A percentile compares a stretch with the other conserved stretches of the same genome.
phyloP scores from a whole-genome alignment of 2,888 invertebrate species.

The Seira musarum region DNA sequence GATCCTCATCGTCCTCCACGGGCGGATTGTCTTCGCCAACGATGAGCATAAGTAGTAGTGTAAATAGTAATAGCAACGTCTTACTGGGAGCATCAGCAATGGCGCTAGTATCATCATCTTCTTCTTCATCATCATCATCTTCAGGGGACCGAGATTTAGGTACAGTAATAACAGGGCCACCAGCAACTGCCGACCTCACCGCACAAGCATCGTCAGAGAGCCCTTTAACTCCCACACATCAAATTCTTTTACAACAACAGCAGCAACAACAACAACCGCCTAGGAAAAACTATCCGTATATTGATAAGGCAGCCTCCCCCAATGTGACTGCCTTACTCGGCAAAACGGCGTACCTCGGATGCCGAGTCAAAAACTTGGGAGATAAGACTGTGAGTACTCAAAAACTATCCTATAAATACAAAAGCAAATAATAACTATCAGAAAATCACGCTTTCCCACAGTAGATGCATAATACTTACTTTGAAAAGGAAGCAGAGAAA shows the following conservation, averaged over 20 bases:
- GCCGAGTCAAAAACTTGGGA: constrained; percentile 90
- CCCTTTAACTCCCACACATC: constrained; percentile 40
- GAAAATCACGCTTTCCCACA: background rate
- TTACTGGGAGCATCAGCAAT: constrained; percentile 29
- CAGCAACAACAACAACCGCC: constrained; percentile 22
- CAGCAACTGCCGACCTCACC: constrained; percentile 41
- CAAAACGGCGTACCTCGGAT: constrained; percentile 91
- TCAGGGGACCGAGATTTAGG: constrained; percentile 51
- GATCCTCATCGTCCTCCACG: constrained; percentile 13
- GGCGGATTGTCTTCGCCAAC: too few species aligned
- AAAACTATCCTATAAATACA: background rate
- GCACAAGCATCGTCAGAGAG: constrained; percentile 34
- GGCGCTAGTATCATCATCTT: constrained; percentile 19
- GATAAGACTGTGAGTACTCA: constrained; percentile 89
- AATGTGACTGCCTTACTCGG: constrained; percentile 87
- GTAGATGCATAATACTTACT: too few species aligned
- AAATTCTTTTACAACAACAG: constrained; percentile 21
- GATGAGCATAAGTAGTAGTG: constrained; percentile 19
- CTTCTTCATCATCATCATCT: constrained; percentile 37
- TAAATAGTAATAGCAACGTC: constrained; percentile 14
- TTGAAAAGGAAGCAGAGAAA: too few species aligned
- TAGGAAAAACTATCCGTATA: constrained; percentile 76
- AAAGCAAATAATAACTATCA: background rate
- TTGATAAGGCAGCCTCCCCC: constrained; percentile 82
- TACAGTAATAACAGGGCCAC: constrained; percentile 42